These are phyloP conservation scores for Centropyge bicolor DNA, from an alignment of 2,797 vertebrate species.

Conservation along the genomic window DNA sequence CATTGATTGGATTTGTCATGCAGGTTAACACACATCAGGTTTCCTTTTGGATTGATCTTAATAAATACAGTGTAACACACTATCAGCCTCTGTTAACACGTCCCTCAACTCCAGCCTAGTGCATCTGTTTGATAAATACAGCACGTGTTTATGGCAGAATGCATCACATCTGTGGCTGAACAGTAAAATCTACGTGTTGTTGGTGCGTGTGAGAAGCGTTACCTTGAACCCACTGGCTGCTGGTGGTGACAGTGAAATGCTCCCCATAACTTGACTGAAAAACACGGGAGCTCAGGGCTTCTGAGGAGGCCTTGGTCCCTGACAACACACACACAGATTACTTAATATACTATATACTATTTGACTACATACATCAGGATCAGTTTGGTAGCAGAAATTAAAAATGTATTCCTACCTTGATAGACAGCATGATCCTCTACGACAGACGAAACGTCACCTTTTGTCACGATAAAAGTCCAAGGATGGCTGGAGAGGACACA, in stretches of 20 bases:
- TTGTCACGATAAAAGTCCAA: constrained; percentile 94
- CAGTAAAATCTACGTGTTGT: not conserved
- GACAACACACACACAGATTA: constrained; percentile 24
- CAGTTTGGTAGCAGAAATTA: not conserved
- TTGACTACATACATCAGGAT: not conserved
- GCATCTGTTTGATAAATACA: not conserved
- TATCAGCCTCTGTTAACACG: not conserved
- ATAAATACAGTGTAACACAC: not conserved
- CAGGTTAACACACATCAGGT: not conserved
- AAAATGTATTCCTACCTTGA: constrained; percentile 85
- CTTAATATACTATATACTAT: no score
- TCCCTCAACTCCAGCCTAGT: not conserved
- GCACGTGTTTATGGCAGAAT: not conserved
- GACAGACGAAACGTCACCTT: constrained; percentile 88
- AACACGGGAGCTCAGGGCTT: constrained; percentile 87
- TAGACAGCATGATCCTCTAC: constrained; percentile 93
- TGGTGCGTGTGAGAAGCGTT: constrained; percentile 32
- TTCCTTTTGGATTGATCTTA: not conserved
- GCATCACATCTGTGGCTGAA: not conserved
- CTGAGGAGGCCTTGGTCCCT: constrained; percentile 91
- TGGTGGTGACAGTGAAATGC: constrained; percentile 88
- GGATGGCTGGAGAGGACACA: constrained; percentile 86
- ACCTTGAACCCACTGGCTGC: constrained; percentile 98
- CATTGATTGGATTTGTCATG: not conserved
- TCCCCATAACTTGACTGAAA: constrained; percentile 89